These are phyloP conservation scores for Platysternon megacephalum DNA, from an alignment of 2,113 vertebrate genomes.

Conservation along the genomic window DNA sequence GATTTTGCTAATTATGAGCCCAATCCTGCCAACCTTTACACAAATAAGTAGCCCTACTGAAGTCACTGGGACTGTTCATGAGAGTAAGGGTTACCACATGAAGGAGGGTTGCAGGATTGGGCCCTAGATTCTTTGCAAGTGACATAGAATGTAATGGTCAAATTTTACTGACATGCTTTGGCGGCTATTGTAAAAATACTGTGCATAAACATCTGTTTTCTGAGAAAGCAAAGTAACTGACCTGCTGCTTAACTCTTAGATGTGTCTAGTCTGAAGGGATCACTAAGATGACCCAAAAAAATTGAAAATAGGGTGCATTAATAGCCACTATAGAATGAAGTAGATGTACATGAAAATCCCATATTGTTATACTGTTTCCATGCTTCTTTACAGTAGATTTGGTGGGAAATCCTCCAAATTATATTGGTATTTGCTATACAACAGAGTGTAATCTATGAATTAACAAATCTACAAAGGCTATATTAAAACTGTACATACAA, in stretches of 20 bases:
- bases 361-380: neutral
- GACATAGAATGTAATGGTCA: conserved; percentile 3
- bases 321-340: neutral
- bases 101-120: neutral
- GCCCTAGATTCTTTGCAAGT: conserved; percentile 48
- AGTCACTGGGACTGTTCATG: neutral
- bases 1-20: conserved; percentile 21
- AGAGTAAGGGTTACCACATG: neutral
- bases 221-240: conserved; percentile 33
- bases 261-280: conserved; percentile 22
- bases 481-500: neutral
- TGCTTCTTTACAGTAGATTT: neutral
- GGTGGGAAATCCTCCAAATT: neutral
- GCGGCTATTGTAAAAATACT: conserved; percentile 6
- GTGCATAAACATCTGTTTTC: conserved; percentile 61
- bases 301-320: neutral
- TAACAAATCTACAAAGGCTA: conserved; percentile 14
- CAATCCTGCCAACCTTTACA: neutral
- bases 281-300: neutral
- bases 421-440: neutral
- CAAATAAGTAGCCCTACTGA: accelerated
- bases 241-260: conserved; percentile 18
- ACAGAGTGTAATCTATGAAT: neutral
- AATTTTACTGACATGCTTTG: neutral
- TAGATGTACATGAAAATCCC: neutral